A percentile compares a stretch with the other conserved stretches of the same genome.
Conservation (phyloP, 1,140 invertebrate species). For the Araneus ventricosus region DNA sequence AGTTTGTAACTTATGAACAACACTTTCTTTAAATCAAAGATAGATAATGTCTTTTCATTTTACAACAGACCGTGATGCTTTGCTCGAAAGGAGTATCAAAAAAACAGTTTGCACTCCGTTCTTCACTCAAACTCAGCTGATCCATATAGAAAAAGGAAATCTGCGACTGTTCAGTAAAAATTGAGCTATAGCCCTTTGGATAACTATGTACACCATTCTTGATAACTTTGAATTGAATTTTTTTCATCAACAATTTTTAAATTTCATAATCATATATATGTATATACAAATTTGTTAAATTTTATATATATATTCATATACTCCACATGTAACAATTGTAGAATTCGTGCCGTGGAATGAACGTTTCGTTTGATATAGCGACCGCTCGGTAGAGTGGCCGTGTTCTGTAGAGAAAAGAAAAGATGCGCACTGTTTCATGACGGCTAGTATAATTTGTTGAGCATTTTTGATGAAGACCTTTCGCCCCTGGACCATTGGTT, state of each 20-base stretch:
- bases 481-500: background rate
- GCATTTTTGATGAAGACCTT: slow-evolving; percentile 58
- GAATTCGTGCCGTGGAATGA: background rate
- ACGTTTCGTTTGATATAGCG: slow-evolving; percentile 16
- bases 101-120: background rate
- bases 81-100: background rate
- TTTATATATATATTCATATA: slow-evolving; percentile 33
- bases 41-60: background rate
- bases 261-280: background rate
- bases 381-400: background rate
- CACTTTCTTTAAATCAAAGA: background rate
- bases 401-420: background rate
- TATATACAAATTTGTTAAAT: background rate
- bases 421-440: background rate
- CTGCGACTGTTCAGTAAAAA: slow-evolving; percentile 13
- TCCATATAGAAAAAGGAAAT: slow-evolving; percentile 11
- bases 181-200: slow-evolving; percentile 34
- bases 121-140: background rate
- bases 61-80: background rate
- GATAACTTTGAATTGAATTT: slow-evolving; percentile 49
- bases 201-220: slow-evolving; percentile 26
- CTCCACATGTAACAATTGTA: background rate
- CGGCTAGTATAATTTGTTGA: slow-evolving; percentile 46
- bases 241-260: background rate
- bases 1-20: background rate